Conservation (phyloP, 1,140 invertebrate genomes). For the Bemisia tabaci region DNA sequence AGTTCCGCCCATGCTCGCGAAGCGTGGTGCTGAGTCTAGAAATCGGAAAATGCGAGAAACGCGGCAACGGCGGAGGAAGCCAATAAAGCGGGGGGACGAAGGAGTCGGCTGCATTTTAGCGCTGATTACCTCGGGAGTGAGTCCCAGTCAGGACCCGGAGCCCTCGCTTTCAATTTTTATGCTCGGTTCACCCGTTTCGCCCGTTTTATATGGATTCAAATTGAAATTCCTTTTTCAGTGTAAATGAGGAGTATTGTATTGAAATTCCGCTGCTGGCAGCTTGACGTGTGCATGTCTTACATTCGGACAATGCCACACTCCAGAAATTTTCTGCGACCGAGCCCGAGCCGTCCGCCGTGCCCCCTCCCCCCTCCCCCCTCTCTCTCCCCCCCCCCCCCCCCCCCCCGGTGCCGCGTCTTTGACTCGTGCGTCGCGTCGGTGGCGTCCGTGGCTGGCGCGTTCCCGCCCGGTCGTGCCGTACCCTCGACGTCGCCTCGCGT, state of each 20-base stretch:
- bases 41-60: neutral
- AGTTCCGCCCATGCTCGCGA: too few relatives aligned
- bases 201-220: neutral
- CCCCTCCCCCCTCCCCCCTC: neutral
- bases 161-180: neutral
- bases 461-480: too few relatives aligned
- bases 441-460: too few relatives aligned
- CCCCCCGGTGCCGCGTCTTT: too few relatives aligned
- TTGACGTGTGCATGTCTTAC: neutral
- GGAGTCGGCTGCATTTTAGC: neutral
- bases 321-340: neutral
- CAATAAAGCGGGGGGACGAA: too few relatives aligned
- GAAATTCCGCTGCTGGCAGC: neutral
- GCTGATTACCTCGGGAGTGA: neutral
- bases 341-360: neutral
- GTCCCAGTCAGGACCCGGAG: neutral
- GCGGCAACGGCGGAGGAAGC: neutral
- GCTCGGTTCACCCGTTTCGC: too few relatives aligned
- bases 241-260: neutral
- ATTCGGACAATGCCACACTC: neutral
- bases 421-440: too few relatives aligned
- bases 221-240: neutral
- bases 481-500: too few relatives aligned
- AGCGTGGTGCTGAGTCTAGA: too few relatives aligned
- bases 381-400: neutral